Percentiles rank a stretch among this genome's conserved stretches.
Evolutionary conservation across 2,113 vertebrate genomes (phyloP).

Genomic region (Sander lucioperca): DNA sequence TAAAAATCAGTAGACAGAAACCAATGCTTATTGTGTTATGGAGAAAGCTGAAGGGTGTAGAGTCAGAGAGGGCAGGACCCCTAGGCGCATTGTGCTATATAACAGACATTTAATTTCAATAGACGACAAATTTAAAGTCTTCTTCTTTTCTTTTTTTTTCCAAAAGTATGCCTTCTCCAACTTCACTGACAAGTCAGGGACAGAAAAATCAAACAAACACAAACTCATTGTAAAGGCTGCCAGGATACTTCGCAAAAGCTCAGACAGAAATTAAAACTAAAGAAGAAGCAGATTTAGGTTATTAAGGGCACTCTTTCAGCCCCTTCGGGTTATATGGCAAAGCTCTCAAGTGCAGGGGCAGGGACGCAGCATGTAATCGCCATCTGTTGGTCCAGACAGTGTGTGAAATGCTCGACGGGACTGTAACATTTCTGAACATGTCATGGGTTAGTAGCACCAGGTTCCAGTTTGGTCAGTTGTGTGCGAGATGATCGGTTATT

Average conservation of each 20-base stretch:
- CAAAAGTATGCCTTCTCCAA: background rate
- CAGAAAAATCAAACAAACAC: constrained; percentile 31
- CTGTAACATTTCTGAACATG: background rate
- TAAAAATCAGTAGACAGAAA: background rate
- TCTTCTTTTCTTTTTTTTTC: background rate
- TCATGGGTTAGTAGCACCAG: constrained; percentile 61
- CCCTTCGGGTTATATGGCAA: constrained; percentile 1
- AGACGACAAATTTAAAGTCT: constrained; percentile 32
- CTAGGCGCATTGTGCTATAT: constrained; percentile 41
- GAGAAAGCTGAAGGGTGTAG: constrained; percentile 39
- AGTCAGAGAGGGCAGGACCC: constrained; percentile 31
- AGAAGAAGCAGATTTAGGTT: constrained; percentile 12
- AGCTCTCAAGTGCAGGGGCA: constrained; percentile 12
- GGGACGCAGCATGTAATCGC: background rate
- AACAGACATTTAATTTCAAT: constrained; percentile 34
- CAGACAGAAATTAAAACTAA: constrained; percentile 31
- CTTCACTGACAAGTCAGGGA: constrained; percentile 10
- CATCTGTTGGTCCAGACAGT: background rate
- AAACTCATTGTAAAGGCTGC: constrained; percentile 16
- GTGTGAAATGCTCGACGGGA: constrained; percentile 19
- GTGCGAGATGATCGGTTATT: constrained; percentile 39
- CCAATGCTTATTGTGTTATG: background rate
- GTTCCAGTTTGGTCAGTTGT: constrained; percentile 56
- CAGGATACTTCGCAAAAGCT: background rate
- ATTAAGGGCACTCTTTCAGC: constrained; percentile 20